phyloP scores from a whole-genome alignment of 2,797 vertebrate species.

The Leucoraja ocellata region DNA sequence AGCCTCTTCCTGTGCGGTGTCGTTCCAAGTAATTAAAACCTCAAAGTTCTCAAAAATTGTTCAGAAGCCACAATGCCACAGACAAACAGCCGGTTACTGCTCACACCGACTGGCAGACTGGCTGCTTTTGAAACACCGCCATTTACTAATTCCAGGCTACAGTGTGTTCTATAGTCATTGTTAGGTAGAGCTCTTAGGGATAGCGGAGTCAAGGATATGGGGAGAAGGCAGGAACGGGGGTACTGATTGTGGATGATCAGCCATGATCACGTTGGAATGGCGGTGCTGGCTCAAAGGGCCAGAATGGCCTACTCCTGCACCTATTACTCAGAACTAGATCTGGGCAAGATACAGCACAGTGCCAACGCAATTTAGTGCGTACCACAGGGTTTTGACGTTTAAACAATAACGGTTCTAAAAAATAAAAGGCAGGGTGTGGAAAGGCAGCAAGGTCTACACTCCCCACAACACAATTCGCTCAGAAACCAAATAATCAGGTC shows the following conservation, averaged over 20 bases:
- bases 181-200: too few species aligned
- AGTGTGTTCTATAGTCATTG: background rate
- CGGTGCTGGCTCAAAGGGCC: too few species aligned
- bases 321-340: too few species aligned
- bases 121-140: background rate
- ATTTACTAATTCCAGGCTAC: background rate
- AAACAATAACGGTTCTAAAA: background rate
- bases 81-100: background rate
- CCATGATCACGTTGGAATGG: too few species aligned
- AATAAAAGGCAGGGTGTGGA: background rate
- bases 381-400: background rate
- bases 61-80: background rate
- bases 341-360: background rate
- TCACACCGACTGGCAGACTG: background rate
- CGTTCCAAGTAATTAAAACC: background rate
- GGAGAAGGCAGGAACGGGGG: too few species aligned
- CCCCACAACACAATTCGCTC: background rate
- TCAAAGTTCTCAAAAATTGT: background rate
- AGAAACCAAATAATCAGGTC: background rate
- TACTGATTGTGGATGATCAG: too few species aligned
- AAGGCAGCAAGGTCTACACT: background rate
- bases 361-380: background rate
- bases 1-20: too few species aligned
- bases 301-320: too few species aligned
- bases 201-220: too few species aligned